A percentile compares a stretch with the other conserved stretches of the same genome.
Evolutionary conservation across 2,113 vertebrate species (phyloP).

Genomic region (Larimichthys crocea): DNA sequence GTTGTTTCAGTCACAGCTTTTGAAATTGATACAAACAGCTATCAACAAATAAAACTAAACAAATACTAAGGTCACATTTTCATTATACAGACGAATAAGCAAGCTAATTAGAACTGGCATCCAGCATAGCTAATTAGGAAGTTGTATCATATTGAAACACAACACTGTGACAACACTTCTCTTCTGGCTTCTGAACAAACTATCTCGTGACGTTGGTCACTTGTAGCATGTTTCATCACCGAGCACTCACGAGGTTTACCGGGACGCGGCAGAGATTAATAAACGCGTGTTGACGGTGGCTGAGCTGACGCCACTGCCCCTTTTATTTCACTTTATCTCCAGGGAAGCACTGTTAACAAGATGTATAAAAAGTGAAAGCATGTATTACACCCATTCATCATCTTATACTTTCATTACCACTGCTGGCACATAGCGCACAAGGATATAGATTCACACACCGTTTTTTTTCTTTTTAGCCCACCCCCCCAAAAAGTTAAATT

Average conservation of each 20-base stretch:
- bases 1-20: background rate
- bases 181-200: background rate
- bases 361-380: slow-evolving; percentile 81
- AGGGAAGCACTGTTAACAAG: slow-evolving; percentile 78
- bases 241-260: slow-evolving; percentile 1
- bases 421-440: slow-evolving; percentile 62
- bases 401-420: slow-evolving; percentile 77
- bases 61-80: background rate
- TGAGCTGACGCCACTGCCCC: slow-evolving; percentile 48
- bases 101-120: slow-evolving; percentile 3
- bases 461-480: background rate
- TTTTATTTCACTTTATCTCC: slow-evolving; percentile 78
- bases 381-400: slow-evolving; percentile 84
- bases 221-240: slow-evolving; percentile 1
- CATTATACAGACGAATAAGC: slow-evolving; percentile 3
- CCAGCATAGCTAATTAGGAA: background rate
- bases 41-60: slow-evolving; percentile 7
- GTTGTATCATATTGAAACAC: background rate
- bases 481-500: slow-evolving; percentile 71
- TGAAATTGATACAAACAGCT: background rate
- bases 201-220: background rate
- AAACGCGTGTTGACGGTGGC: slow-evolving; percentile 64
- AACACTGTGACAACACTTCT: background rate
- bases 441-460: slow-evolving; percentile 72
- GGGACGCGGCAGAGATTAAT: slow-evolving; percentile 55